Evolutionary conservation across 1,140 invertebrate genomes (phyloP).

Genomic region (Drosophila santomea): DNA sequence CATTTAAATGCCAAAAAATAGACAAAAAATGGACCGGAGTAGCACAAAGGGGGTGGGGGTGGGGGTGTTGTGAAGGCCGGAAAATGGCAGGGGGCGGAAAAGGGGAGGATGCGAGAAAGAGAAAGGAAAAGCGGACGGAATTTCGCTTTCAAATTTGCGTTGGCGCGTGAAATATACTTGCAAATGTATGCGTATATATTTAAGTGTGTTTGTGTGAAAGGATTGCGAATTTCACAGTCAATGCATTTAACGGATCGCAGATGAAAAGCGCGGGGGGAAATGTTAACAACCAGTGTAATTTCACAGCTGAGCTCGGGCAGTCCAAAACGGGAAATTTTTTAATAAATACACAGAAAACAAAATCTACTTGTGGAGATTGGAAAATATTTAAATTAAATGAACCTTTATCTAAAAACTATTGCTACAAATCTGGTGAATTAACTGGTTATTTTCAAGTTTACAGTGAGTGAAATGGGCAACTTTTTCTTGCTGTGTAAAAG

Average conservation of each 20-base stretch:
- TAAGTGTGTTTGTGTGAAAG: slow-evolving; percentile 50
- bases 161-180: slow-evolving; percentile 75
- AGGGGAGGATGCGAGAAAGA: slow-evolving; percentile 1
- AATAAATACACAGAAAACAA: background rate
- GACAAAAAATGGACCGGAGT: slow-evolving; percentile 40
- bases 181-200: slow-evolving; percentile 8
- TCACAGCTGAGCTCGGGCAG: slow-evolving; percentile 38
- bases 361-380: background rate
- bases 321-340: slow-evolving; percentile 1
- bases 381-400: too few relatives aligned
- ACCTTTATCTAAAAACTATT: too few relatives aligned
- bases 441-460: background rate
- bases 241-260: slow-evolving; percentile 56
- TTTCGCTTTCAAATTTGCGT: slow-evolving; percentile 77
- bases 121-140: slow-evolving; percentile 51
- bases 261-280: slow-evolving; percentile 24
- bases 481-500: background rate
- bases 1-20: slow-evolving; percentile 82
- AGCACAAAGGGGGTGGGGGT: background rate
- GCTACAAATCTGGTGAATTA: background rate
- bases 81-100: background rate
- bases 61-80: background rate
- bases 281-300: slow-evolving; percentile 65
- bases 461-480: too few relatives aligned
- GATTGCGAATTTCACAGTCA: slow-evolving; percentile 70